Percentiles rank a stretch among this genome's conserved stretches.
Evolutionary conservation across 2,113 vertebrate species (phyloP).

Genomic region (Todiramphus saurophagus): DNA sequence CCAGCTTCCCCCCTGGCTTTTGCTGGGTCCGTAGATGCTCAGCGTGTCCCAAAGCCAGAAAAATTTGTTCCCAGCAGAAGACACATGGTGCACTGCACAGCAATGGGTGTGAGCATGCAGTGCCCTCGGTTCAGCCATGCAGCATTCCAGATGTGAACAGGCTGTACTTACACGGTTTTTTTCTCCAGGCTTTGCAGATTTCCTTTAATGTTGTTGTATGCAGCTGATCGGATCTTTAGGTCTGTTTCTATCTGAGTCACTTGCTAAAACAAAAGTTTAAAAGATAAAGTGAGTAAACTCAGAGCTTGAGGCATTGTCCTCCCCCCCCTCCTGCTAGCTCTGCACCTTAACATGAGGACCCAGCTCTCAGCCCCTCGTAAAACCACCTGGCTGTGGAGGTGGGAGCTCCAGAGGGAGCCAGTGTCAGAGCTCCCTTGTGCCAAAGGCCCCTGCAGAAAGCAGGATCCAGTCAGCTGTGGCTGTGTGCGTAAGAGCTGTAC

Average conservation of each 20-base stretch:
- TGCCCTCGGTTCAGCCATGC: not conserved
- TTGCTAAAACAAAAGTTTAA: slow-evolving; percentile 78
- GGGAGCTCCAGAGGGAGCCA: fast-evolving
- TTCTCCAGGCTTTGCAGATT: slow-evolving; percentile 82
- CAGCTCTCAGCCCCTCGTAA: not conserved
- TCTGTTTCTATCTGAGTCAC: slow-evolving; percentile 88
- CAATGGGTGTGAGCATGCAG: not conserved
- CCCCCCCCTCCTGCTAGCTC: not conserved
- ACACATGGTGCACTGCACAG: not conserved
- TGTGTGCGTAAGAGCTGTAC: not conserved
- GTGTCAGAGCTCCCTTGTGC: not conserved
- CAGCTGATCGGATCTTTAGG: slow-evolving; percentile 80
- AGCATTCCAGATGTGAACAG: not conserved
- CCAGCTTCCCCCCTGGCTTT: not conserved
- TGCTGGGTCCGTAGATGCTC: not conserved
- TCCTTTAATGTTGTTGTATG: slow-evolving; percentile 83
- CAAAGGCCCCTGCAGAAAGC: not conserved
- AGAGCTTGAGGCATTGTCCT: not conserved
- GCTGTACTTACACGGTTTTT: slow-evolving; percentile 81
- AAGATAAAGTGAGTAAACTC: not conserved
- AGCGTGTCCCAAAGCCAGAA: not conserved
- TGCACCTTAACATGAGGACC: not conserved
- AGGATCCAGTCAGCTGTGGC: not conserved
- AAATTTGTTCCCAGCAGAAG: not conserved
- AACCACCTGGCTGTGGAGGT: not conserved